Base-by-base conservation (phyloP, 2,797 vertebrate species). In the Chaetophractus vellerosus region DNA sequence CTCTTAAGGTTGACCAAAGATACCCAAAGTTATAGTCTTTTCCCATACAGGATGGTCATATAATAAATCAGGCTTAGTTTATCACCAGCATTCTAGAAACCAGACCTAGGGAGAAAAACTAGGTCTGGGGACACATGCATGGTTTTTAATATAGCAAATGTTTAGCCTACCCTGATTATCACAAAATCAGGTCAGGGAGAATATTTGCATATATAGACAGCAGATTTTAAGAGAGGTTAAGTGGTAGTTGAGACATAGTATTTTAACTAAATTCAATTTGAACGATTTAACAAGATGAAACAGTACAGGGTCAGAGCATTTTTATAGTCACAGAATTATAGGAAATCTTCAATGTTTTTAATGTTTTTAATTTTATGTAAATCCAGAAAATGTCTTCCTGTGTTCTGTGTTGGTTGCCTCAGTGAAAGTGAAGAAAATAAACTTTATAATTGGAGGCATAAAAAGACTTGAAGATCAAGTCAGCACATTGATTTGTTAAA, bases 211-310 rank as follows among this genome's bases (percentile, higher is more conserved):
- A 38, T 10, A 26, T 74, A 74, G 57, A 57, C 21, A 59, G 31
- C 69, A 75, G 36, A 45, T 69, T 75, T 85, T 64, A 85, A 79
- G 92, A 94, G 59, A 94, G 71, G 2, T 45, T 50, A 79, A 71
- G 45, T 88, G 33, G 28, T 64, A 84, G 88, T n/a, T 28, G 33
- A 85, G n/a, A 52, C 19, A 23, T 41, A 6, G 9, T 85, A 75
- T 75, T 72, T 80, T 83, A 64, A 61, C 9, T 91, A 33, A 61
- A 23, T 57, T 78, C 84, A 69, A 14, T 45, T 14, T 61, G 50
- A 86, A 59, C 80, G 24, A 78, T 45, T 82, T 82, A 85, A 45
- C 31, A 38, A 50, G 28, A 38, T 88, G 72, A 52, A 84, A 71
- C 28, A 81, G 66, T 50, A 31, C 33, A 48, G 1, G 45, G 33